Evolutionary conservation across 2,888 invertebrate species (phyloP), one percentile per base, ranked within the genome.

Genomic region (Pycnomerus fuliginosus): DNA sequence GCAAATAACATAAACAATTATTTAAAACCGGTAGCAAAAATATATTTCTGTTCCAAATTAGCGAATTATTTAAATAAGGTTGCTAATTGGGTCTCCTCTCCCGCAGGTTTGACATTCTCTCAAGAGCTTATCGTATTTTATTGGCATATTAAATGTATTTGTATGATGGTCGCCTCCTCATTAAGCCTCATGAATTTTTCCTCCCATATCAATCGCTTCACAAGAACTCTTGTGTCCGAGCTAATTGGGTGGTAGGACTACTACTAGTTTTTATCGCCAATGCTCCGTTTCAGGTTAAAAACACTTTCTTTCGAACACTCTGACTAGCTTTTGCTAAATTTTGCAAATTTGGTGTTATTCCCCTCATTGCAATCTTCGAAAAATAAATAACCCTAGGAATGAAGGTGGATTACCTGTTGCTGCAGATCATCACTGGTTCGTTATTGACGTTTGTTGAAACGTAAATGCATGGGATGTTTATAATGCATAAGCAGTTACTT

Each of bases 41-140:
- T 48, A 47, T 46, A 48, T 47, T 48, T 54, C 45, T 39, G 40
- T 41, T 38, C 39, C 31, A 52, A 57, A 56, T 57, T 55, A 51
- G 50, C 50, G 50, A 57, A 55, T 57, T 57, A 59, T 57, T 59
- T 42, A 57, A 59, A 59, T 57, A 28, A 54, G 33, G 27, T 40
- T 35, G 44, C 54, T 54, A 58, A 58, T 58, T 58, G 54, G 50
- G 28, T 33, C 30, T 29, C 27, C 35, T 33, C 40, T 40, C 37
- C 35, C 35, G 30, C 25, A 39, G 34, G 43, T 49, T 48, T 45
- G 38, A 32, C 39, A 39, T 44, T 31, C 17, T 27, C 42, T 39
- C 33, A 36, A 43, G n/a, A 42, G 17, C 38, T 53, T 53, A 53
- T 50, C 51, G 42, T 53, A 53, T 49, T 51, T 47, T 53, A 51